Percentiles rank a stretch among this genome's conserved stretches.
phyloP scores from a whole-genome alignment of 2,888 invertebrate species.

The Fabriciana adippe region DNA sequence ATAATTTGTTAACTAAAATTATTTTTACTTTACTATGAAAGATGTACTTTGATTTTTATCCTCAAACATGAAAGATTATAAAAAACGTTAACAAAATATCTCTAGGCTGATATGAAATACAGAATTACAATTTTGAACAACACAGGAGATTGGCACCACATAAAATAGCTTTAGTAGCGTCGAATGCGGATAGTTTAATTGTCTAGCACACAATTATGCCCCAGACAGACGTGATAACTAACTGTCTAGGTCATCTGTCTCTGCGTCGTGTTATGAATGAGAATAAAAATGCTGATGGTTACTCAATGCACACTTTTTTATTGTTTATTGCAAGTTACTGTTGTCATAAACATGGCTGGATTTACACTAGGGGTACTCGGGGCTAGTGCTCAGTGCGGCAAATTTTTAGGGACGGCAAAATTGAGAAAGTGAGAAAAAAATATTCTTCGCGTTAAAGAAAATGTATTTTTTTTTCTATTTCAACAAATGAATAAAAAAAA shows the following conservation, averaged over 20 bases:
- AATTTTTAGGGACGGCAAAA: no score
- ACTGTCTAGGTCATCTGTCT: constrained; percentile 70
- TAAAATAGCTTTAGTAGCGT: constrained; percentile 29
- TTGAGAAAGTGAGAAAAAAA: no score
- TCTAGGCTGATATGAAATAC: no score
- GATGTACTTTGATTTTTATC: not conserved
- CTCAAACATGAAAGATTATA: not conserved
- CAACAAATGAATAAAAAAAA: no score
- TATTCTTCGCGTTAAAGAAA: no score
- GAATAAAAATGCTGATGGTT: constrained; percentile 48
- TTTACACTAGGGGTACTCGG: no score
- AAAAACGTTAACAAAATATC: not conserved
- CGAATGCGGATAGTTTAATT: constrained; percentile 64
- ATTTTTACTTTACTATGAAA: no score
- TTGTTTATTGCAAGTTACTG: not conserved
- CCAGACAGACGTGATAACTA: constrained; percentile 68
- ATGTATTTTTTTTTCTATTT: no score
- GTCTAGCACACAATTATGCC: constrained; percentile 69
- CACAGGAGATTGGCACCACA: constrained; percentile 2
- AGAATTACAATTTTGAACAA: not conserved
- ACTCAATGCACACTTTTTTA: constrained; percentile 12
- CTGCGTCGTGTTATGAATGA: constrained; percentile 51
- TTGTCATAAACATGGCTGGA: no score
- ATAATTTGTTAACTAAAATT: no score
- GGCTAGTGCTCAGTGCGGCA: no score